Conservation (phyloP, 2,888 invertebrate genomes). For the Arrhopalites spinosus region DNA sequence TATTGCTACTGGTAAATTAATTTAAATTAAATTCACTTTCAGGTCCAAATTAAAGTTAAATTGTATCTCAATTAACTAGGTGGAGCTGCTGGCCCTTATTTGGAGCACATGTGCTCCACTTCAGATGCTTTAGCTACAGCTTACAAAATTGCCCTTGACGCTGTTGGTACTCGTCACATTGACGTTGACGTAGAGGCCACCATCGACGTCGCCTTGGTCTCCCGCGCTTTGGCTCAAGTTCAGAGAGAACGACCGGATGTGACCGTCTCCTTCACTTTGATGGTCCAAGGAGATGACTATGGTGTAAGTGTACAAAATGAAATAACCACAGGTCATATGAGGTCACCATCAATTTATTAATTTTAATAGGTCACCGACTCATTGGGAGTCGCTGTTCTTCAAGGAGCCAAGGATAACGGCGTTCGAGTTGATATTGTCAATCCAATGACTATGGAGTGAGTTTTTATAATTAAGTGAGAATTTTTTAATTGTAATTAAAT, state of each 20-base stretch:
- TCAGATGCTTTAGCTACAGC: conserved; percentile 40
- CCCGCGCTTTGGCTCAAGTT: conserved; percentile 48
- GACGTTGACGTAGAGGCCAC: conserved; percentile 53
- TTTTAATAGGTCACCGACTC: conserved; percentile 39
- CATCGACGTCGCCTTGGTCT: conserved; percentile 47
- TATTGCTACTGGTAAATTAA: conserved; percentile 46
- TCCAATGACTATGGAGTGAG: conserved; percentile 42
- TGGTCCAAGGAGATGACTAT: conserved; percentile 53
- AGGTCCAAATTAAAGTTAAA: too few species aligned
- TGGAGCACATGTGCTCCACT: conserved; percentile 43
- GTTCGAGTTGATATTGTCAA: conserved; percentile 52
- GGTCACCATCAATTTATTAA: too few species aligned
- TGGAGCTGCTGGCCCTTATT: conserved; percentile 42
- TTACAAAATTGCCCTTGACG: conserved; percentile 49
- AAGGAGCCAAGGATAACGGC: conserved; percentile 48
- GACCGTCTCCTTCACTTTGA: conserved; percentile 49
- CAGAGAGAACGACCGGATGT: conserved; percentile 47
- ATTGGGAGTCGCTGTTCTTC: conserved; percentile 46
- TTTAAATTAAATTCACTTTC: too few species aligned
- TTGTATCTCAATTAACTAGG: too few species aligned
- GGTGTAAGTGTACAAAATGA: conserved; percentile 40
- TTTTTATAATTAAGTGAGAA: too few species aligned
- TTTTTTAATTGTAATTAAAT: too few species aligned
- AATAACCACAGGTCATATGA: too few species aligned
- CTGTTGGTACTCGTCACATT: conserved; percentile 47